Base-by-base conservation (phyloP, 2,888 invertebrate genomes). In the Brachynemurus nebulosus region DNA sequence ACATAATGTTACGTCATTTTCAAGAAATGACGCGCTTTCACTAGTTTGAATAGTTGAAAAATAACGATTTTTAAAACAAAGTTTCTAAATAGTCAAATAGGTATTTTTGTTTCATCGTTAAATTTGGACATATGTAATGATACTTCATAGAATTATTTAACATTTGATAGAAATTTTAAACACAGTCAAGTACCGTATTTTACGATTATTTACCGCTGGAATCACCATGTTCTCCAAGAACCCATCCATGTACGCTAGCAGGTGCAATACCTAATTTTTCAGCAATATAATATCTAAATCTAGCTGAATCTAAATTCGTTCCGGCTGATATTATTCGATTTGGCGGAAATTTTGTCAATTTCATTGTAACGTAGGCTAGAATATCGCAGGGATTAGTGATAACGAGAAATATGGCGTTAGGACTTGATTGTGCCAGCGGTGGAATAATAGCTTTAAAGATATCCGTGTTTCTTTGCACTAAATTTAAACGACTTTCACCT, bases 141-240 rank as follows among this genome's bases (percentile, higher is more conserved):
- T n/a, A n/a, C n/a, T n/a, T n/a, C n/a, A n/a, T n/a, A n/a, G n/a
- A n/a, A n/a, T n/a, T n/a, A n/a, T n/a, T n/a, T n/a, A n/a, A n/a
- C n/a, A n/a, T n/a, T n/a, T n/a, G n/a, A n/a, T n/a, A n/a, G n/a
- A n/a, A n/a, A n/a, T n/a, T n/a, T n/a, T n/a, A n/a, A n/a, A n/a
- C n/a, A n/a, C n/a, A n/a, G n/a, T n/a, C n/a, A n/a, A n/a, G n/a
- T n/a, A n/a, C n/a, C n/a, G n/a, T n/a, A n/a, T n/a, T n/a, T n/a
- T n/a, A n/a, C n/a, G n/a, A n/a, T n/a, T n/a, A n/a, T 18, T 33
- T 55, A 74, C 76, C 76, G 58, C 73, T 72, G 34, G 69, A 69
- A 48, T 76, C 73, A 8, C 78, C 79, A 53, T 79, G 78, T 55
- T 80, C 78, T n/a, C 79, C 79, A 48, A 80, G 69, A 42, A 79